Percentiles rank a stretch among this genome's conserved stretches.
Conservation (phyloP, 2,888 invertebrate species). For the Dasysyrphus albostriatus region DNA sequence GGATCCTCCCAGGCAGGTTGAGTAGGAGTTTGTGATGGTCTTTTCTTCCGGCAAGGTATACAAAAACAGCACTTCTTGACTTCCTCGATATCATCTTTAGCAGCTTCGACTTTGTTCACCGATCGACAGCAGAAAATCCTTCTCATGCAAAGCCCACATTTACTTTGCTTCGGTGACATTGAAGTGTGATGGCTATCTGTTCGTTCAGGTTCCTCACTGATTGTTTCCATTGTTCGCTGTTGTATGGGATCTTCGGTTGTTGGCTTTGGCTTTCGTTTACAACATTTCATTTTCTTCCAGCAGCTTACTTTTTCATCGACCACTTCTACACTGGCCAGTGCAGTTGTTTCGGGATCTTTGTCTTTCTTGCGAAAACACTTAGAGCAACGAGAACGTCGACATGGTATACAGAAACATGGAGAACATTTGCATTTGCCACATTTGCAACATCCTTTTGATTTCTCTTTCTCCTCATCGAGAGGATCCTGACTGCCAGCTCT, state of each 20-base stretch:
- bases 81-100: constrained; percentile 80
- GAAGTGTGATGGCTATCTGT: constrained; percentile 45
- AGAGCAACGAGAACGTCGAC: constrained; percentile 81
- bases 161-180: constrained; percentile 78
- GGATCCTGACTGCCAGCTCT: constrained; percentile 82
- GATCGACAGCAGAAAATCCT: constrained; percentile 83
- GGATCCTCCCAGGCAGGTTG: constrained; percentile 82
- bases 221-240: constrained; percentile 76
- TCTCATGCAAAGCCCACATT: constrained; percentile 81
- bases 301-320: constrained; percentile 81
- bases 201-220: constrained; percentile 75
- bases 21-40: constrained; percentile 31
- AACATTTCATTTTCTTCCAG: constrained; percentile 82
- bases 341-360: constrained; percentile 77
- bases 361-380: constrained; percentile 80
- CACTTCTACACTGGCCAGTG: constrained; percentile 80
- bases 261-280: constrained; percentile 84
- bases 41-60: constrained; percentile 82
- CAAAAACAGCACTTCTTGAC: constrained; percentile 83
- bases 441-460: constrained; percentile 79
- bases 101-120: constrained; percentile 83
- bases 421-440: constrained; percentile 79
- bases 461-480: constrained; percentile 79
- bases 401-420: constrained; percentile 82
- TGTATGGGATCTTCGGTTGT: constrained; percentile 48